Evolutionary conservation across 2,113 vertebrate species (phyloP), one percentile per base, ranked within the genome.

Genomic region (Corythornis madagascariensis): DNA sequence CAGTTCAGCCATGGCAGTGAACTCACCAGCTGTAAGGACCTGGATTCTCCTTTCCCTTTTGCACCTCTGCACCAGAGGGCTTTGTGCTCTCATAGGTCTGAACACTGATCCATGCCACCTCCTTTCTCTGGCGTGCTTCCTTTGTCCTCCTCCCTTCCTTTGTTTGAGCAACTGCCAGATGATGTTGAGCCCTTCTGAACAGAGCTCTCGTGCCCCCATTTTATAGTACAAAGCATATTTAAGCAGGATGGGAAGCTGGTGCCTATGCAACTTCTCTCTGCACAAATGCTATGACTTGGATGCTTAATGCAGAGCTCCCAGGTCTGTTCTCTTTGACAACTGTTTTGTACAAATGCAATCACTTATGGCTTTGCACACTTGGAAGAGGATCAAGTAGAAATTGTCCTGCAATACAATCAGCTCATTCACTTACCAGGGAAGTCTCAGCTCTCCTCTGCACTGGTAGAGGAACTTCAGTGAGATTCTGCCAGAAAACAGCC

Each of bases 261-360:
- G 55, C 64, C 92, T 94, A 47, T n/a, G 60, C 64, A 93, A 56
- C 43, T 56, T 81, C 47, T 71, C 31, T 56, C 53, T 89, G 60
- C 56, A 82, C 42, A 83, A 66, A 67, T 45, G 43, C 26, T 60
- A 42, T 43, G 45, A 38, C 67, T 91, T 64, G n/a, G 29, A 60
- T 89, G 88, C 72, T 88, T 67, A 83, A 71, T 28, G 57, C 40
- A 57, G 65, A 84, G 9, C 20, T 89, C n/a, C 47, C 33, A 76
- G 38, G 47, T 72, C 55, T 75, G 71, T 69, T 75, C 43, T 81
- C 55, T 90, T 83, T 90, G 84, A 47, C 47, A 59, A 66, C 20
- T 74, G 14, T 88, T 89, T 81, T 92, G 33, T 74, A 25, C 72
- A 82, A 93, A 88, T 64, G 35, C 42, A 93, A 89, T 73, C 63